A percentile compares a stretch with the other conserved stretches of the same genome.
Conservation (phyloP, 53 echinoderm and acorn worm species). For the Astropecten irregularis region DNA sequence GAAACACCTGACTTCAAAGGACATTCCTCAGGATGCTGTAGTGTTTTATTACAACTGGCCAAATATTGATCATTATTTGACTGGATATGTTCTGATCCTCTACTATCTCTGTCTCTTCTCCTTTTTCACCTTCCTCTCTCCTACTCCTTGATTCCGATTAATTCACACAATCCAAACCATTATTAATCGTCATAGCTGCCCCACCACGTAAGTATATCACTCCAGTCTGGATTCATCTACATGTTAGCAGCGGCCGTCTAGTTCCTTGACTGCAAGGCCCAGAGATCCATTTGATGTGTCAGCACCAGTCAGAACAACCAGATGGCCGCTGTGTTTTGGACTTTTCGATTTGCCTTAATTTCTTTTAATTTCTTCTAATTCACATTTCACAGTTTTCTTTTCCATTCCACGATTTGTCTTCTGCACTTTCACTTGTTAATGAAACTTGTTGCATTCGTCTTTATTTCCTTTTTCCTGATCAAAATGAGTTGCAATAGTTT, state of each 20-base stretch:
- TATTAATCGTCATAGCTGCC: constrained; percentile 14
- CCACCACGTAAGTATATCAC: constrained; percentile 42
- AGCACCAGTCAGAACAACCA: background rate
- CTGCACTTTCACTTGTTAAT: background rate
- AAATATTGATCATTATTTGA: too few species aligned
- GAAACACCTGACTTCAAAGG: too few species aligned
- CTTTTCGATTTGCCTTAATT: background rate
- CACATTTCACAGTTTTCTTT: background rate
- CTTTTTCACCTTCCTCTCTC: background rate
- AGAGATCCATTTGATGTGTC: background rate
- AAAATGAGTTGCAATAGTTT: background rate
- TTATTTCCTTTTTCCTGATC: too few species aligned
- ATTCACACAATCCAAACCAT: constrained; percentile 29
- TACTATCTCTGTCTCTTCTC: constrained; percentile 27
- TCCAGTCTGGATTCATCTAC: background rate
- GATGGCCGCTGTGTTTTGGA: constrained; percentile 31
- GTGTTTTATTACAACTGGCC: too few species aligned
- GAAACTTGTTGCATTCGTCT: too few species aligned
- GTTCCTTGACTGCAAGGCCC: background rate
- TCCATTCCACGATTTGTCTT: background rate
- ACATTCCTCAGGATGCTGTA: too few species aligned
- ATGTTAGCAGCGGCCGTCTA: constrained; percentile 22
- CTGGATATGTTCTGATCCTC: constrained; percentile 16
- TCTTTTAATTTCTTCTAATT: background rate
- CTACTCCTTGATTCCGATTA: constrained; percentile 13